Evolutionary conservation across 2,888 invertebrate genomes (phyloP).

Genomic region (Allacma fusca): DNA sequence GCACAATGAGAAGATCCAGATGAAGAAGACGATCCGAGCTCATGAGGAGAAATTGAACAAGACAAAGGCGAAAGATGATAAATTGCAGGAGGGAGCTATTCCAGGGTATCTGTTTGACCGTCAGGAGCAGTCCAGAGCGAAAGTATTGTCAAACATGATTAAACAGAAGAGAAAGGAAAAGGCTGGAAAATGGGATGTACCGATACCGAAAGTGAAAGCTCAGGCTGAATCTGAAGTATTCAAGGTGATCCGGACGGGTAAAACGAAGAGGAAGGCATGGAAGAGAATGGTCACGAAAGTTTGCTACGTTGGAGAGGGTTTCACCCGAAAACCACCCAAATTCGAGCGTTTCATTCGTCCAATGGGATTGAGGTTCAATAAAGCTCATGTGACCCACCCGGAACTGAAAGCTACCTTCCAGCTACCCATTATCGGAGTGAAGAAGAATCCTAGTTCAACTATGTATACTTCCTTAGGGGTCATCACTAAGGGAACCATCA

Average conservation of each 20-base stretch:
- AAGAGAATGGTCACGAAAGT: constrained; percentile 99
- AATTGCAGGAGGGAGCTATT: constrained; percentile 87
- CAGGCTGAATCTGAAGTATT: constrained; percentile 98
- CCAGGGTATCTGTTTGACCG: constrained; percentile 98
- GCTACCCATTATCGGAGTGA: constrained; percentile 97
- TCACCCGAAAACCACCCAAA: constrained; percentile 98
- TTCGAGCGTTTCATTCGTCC: constrained; percentile 98
- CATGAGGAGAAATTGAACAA: constrained; percentile 92
- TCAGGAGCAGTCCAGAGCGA: constrained; percentile 91
- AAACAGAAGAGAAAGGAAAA: constrained; percentile 99
- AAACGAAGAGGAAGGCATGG: constrained; percentile 95
- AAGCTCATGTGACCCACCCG: constrained; percentile 99
- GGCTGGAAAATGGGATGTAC: constrained; percentile 99
- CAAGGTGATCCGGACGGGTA: constrained; percentile 89
- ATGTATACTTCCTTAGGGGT: constrained; percentile 98
- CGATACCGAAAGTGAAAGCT: constrained; percentile 96
- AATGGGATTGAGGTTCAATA: constrained; percentile 95
- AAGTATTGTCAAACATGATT: constrained; percentile 97
- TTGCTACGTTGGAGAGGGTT: constrained; percentile 96
- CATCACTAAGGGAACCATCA: constrained; percentile 97
- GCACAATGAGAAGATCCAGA: constrained; percentile 97
- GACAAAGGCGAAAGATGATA: constrained; percentile 78
- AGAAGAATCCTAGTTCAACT: constrained; percentile 97
- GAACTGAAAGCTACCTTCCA: constrained; percentile 98
- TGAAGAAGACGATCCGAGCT: constrained; percentile 97